phyloP scores from a whole-genome alignment of 2,797 vertebrate species.

The Odontamblyopus rebecca region DNA sequence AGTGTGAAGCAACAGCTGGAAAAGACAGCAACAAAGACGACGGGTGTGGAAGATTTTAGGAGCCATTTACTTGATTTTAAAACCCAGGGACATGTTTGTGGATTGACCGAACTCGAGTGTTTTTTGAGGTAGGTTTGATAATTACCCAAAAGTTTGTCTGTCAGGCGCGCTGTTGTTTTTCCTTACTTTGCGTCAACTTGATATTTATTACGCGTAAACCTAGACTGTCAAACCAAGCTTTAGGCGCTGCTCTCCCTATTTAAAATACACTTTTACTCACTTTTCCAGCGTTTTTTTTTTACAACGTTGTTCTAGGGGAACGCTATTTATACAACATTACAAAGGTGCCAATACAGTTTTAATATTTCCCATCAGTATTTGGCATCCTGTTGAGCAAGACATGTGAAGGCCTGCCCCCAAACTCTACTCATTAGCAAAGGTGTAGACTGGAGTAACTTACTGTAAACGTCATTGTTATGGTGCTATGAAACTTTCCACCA shows the following conservation, averaged over 20 bases:
- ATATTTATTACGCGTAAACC: background rate
- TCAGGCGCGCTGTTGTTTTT: background rate
- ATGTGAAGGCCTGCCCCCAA: slow-evolving; percentile 43
- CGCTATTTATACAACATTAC: background rate
- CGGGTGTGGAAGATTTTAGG: background rate
- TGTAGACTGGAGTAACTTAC: background rate
- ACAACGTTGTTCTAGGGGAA: background rate
- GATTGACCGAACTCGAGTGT: slow-evolving; percentile 6
- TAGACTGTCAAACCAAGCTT: background rate
- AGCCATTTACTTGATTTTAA: background rate
- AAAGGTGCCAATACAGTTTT: background rate
- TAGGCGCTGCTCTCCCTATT: background rate
- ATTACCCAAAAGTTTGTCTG: slow-evolving; percentile 4
- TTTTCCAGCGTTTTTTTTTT: background rate
- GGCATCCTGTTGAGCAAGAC: slow-evolving; percentile 13
- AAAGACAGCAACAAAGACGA: background rate
- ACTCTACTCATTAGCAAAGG: slow-evolving; percentile 32
- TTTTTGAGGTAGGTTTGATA: slow-evolving; percentile 46
- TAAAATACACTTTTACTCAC: background rate
- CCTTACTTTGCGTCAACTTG: background rate
- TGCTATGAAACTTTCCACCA: background rate
- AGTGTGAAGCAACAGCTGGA: slow-evolving; percentile 17
- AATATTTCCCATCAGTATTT: background rate
- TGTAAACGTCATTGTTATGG: background rate
- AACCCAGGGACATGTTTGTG: slow-evolving; percentile 16